phyloP scores from a whole-genome alignment of 2,797 vertebrate species.

The Babyrousa celebensis region DNA sequence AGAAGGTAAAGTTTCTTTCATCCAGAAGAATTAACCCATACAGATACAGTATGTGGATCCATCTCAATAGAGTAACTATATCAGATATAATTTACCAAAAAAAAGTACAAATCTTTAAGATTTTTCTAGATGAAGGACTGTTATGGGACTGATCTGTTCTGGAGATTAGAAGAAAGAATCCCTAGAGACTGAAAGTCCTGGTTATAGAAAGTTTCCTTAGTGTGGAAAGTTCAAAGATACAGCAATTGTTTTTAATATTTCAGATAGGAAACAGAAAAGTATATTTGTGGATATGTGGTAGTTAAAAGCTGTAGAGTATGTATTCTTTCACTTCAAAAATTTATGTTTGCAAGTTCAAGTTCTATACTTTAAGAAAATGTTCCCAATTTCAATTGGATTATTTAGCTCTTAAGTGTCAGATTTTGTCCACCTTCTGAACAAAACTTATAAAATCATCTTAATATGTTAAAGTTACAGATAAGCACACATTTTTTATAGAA shows the following conservation, averaged over 20 bases:
- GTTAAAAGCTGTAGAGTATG: not conserved
- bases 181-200: not conserved
- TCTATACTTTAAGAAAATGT: not conserved
- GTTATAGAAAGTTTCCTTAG: not conserved
- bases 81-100: not conserved
- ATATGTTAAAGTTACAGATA: not conserved
- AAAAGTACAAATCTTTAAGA: not conserved
- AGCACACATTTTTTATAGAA: not conserved
- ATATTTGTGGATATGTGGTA: not conserved
- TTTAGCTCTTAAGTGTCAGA: not conserved
- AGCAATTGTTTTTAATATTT: not conserved
- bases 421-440: not conserved
- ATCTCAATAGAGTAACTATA: not conserved
- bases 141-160: not conserved
- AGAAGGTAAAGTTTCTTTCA: not conserved
- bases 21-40: not conserved
- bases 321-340: conserved; percentile 8
- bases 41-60: not conserved
- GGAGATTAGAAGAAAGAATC: not conserved
- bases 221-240: not conserved
- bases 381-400: not conserved
- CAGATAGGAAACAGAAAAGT: not conserved
- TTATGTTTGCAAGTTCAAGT: not conserved
- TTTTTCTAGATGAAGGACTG: not conserved
- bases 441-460: not conserved